phyloP scores from a whole-genome alignment of 2,797 vertebrate species.

The Pseudochaenichthys georgianus region DNA sequence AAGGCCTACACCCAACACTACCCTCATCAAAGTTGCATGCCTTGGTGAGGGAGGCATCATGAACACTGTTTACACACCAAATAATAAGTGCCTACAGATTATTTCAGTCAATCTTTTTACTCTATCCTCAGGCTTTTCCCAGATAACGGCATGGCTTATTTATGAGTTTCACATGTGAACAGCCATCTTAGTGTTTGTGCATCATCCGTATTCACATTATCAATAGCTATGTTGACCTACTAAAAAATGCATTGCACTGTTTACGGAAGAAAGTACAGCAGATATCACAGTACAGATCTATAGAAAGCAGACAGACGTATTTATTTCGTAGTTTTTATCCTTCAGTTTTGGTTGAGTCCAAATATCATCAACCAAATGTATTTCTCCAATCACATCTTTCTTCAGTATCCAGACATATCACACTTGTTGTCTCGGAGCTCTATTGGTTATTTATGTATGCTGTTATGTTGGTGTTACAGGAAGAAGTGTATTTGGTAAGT shows the following conservation, averaged over 20 bases:
- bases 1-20: neutral
- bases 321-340: too few relatives aligned
- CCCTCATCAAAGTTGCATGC: neutral
- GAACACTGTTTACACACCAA: too few relatives aligned
- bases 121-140: neutral
- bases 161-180: neutral
- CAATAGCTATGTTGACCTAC: neutral
- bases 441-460: neutral
- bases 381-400: slow-evolving; percentile 2
- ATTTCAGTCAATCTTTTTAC: neutral
- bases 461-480: neutral
- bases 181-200: neutral
- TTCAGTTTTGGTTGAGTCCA: neutral
- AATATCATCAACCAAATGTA: neutral
- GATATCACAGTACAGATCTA: too few relatives aligned
- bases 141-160: neutral
- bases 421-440: neutral
- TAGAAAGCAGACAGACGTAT: too few relatives aligned
- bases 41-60: neutral
- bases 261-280: neutral
- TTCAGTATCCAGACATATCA: neutral
- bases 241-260: neutral
- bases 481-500: neutral
- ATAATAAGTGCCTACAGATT: neutral
- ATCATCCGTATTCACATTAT: neutral